These are phyloP conservation scores for Oreotrochilus melanogaster DNA, from an alignment of 2,113 vertebrate genomes.

Conservation along the genomic window DNA sequence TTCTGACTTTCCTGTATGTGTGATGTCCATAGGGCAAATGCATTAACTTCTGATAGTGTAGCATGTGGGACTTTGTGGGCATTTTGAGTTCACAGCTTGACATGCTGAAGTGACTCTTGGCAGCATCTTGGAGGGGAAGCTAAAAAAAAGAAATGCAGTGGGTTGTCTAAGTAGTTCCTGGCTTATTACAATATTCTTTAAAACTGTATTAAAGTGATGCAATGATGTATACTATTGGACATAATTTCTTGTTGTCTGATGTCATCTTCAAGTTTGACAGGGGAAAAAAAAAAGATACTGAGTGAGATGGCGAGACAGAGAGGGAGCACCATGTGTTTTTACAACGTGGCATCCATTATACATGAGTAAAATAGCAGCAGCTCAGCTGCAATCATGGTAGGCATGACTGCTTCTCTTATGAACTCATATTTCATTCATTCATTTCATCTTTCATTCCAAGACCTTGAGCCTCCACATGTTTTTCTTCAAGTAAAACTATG, in stretches of 20 bases:
- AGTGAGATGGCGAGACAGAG: slow-evolving; percentile 6
- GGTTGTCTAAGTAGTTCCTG: background rate
- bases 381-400: slow-evolving; percentile 31
- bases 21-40: background rate
- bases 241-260: background rate
- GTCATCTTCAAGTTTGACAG: background rate
- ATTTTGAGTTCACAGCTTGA: rapidly evolving
- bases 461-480: background rate
- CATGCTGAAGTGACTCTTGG: background rate
- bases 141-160: background rate
- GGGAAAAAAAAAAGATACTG: background rate
- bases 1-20: background rate
- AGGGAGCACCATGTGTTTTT: background rate
- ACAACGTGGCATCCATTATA: slow-evolving; percentile 41
- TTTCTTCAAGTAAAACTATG: background rate
- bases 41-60: background rate
- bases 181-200: background rate
- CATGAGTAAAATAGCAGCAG: slow-evolving; percentile 5
- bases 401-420: slow-evolving; percentile 18
- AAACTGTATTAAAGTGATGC: background rate
- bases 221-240: background rate
- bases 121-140: background rate
- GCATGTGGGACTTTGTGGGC: background rate
- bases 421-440: slow-evolving; percentile 46
- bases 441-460: slow-evolving; percentile 12